Base-by-base conservation (phyloP, 2,888 invertebrate species). In the Antitype chi region DNA sequence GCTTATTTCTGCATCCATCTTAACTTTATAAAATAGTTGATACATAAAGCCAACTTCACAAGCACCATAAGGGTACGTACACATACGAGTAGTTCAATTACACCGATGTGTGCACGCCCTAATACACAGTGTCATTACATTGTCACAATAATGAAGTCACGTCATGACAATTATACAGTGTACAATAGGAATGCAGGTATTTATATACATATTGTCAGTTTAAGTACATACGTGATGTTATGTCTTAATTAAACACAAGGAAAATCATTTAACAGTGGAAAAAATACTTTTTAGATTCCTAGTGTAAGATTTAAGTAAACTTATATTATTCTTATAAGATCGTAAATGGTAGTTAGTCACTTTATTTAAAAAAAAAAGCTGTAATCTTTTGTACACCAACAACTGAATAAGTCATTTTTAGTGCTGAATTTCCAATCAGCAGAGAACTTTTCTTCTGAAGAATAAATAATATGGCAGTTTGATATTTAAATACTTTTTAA, bases 201-300 rank as follows among this genome's bases (percentile, higher is more conserved):
- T 52, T 74, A 77, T 85, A 77, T 81, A 81, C 74, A 81, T 77
- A 64, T 74, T 71, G 74, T 85, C 57, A 76, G 32, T 71, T 66
- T 84, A 80, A 85, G 71, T 74, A 85, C 62, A 62, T 20, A 23
- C 76, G 43, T 63, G 15, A 64, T 55, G n/a, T 38, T 53, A 63
- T 23, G 49, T 55, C 25, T 43, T 68, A 83, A 70, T 23, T 70
- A 67, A 53, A 69, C 13, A 43, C 62, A 67, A 67, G 28, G 68
- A 60, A 70, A 77, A 64, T 15, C 60, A 64, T 66, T 77, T 74
- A 62, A 38, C 69, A 53, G 53, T 63, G 25, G 0, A 75, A 53
- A 63, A 75, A 84, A 70, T 75, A 72, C 47, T 66, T 70, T 60
- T 59, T 25, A 70, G 28, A 67, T 70, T 70, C 28, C 25, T n/a